Conservation (phyloP, 2,113 vertebrate species). For the Menidia beryllina region DNA sequence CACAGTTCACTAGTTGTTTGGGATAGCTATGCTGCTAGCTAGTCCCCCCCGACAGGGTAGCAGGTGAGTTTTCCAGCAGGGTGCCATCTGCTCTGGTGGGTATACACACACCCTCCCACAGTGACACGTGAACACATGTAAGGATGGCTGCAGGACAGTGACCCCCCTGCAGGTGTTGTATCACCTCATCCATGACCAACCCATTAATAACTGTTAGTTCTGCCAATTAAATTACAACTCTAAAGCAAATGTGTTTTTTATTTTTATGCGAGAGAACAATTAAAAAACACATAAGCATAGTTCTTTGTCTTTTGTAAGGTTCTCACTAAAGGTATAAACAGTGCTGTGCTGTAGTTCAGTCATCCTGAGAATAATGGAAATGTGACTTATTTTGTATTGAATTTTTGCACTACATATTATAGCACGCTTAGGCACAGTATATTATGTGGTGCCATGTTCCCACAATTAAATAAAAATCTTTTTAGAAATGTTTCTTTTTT, state of each 20-base stretch:
- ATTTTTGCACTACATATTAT: too few species aligned
- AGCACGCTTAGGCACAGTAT: too few species aligned
- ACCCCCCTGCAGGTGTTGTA: conserved; percentile 17
- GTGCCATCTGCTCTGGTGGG: conserved; percentile 59
- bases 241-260: neutral
- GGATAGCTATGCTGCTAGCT: conserved; percentile 69
- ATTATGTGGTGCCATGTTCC: too few species aligned
- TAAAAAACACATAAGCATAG: conserved; percentile 5
- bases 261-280: neutral
- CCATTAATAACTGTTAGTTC: neutral
- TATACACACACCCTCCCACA: conserved; percentile 14
- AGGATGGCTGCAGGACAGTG: conserved; percentile 2
- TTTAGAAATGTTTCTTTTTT: too few species aligned
- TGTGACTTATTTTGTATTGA: neutral
- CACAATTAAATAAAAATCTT: too few species aligned
- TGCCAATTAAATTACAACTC: neutral
- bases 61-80: conserved; percentile 66
- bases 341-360: conserved; percentile 31
- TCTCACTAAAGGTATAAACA: conserved; percentile 26
- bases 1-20: conserved; percentile 79
- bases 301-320: conserved; percentile 9
- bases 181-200: conserved; percentile 3
- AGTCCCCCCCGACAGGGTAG: conserved; percentile 57
- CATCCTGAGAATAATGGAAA: conserved; percentile 9
- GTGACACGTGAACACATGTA: conserved; percentile 25